phyloP scores from a whole-genome alignment of 2,888 invertebrate species.

The Leptopilina myrica region DNA sequence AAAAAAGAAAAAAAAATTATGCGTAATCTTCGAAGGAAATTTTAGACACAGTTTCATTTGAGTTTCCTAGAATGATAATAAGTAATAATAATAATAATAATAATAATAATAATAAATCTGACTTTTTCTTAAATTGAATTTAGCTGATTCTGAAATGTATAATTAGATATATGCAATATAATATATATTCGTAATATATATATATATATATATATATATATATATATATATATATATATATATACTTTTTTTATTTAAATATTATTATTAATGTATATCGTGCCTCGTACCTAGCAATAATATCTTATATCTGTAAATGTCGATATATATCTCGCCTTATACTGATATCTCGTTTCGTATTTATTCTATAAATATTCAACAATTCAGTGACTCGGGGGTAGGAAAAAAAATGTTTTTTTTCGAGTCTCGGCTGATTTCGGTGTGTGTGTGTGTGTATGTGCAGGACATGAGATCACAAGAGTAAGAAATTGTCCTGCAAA shows the following conservation, averaged over 20 bases:
- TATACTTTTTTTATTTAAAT: slow-evolving; percentile 31
- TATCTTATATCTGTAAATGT: slow-evolving; percentile 59
- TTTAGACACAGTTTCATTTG: not conserved
- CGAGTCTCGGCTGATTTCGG: slow-evolving; percentile 48
- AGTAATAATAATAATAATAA: not conserved
- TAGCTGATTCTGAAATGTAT: slow-evolving; percentile 52
- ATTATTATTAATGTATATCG: slow-evolving; percentile 56
- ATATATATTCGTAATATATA: slow-evolving; percentile 47
- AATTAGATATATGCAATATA: slow-evolving; percentile 43
- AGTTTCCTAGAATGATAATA: slow-evolving; percentile 4
- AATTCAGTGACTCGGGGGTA: slow-evolving; percentile 55
- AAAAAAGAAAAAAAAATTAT: not conserved
- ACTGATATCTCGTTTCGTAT: slow-evolving; percentile 53
- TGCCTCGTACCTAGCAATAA: slow-evolving; percentile 56
- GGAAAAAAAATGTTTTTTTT: slow-evolving; percentile 16
- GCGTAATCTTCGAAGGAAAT: slow-evolving; percentile 6
- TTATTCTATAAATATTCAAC: slow-evolving; percentile 64
- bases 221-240: slow-evolving; percentile 45
- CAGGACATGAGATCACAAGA: slow-evolving; percentile 59
- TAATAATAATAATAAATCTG: slow-evolving; percentile 21
- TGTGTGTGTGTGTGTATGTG: slow-evolving; percentile 40
- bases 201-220: slow-evolving; percentile 30
- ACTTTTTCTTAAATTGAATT: slow-evolving; percentile 51
- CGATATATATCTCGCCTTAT: slow-evolving; percentile 56
- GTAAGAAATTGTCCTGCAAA: slow-evolving; percentile 19